phyloP scores from a whole-genome alignment of 2,797 vertebrate genomes.

The Spinus pinus region DNA sequence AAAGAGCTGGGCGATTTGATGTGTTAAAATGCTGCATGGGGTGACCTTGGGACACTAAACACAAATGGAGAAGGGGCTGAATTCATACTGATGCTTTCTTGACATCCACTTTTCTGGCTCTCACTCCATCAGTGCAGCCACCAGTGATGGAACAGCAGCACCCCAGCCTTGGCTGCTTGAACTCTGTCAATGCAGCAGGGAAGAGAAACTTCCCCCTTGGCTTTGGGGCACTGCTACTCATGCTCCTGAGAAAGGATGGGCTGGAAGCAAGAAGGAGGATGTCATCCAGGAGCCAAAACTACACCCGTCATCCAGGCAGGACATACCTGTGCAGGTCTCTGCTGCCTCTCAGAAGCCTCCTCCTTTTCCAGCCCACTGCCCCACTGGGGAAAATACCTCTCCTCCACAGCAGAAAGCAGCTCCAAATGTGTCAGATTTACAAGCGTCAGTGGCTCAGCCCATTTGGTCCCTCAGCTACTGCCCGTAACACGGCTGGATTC shows the following conservation, averaged over 20 bases:
- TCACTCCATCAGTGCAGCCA: fast-evolving
- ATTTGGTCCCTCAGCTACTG: not conserved
- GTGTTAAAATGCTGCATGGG: not conserved
- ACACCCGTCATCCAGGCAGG: not conserved
- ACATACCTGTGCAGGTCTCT: not conserved
- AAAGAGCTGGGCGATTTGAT: not conserved
- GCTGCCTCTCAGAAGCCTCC: not conserved
- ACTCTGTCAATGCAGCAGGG: not conserved
- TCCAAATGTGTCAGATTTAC: not conserved
- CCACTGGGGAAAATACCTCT: not conserved
- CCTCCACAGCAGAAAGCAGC: not conserved
- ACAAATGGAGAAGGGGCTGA: not conserved
- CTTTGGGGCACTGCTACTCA: not conserved
- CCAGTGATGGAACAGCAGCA: not conserved
- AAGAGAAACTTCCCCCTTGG: not conserved
- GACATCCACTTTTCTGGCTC: not conserved
- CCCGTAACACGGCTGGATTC: not conserved
- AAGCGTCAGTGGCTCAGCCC: not conserved
- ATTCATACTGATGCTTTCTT: not conserved
- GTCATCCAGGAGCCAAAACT: not conserved
- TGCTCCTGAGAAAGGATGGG: not conserved
- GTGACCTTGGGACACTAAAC: not conserved
- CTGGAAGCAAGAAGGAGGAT: not conserved
- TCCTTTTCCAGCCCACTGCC: not conserved
- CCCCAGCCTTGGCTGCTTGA: not conserved